Conservation (phyloP, 2,888 invertebrate genomes). For the Phengaris arion region DNA sequence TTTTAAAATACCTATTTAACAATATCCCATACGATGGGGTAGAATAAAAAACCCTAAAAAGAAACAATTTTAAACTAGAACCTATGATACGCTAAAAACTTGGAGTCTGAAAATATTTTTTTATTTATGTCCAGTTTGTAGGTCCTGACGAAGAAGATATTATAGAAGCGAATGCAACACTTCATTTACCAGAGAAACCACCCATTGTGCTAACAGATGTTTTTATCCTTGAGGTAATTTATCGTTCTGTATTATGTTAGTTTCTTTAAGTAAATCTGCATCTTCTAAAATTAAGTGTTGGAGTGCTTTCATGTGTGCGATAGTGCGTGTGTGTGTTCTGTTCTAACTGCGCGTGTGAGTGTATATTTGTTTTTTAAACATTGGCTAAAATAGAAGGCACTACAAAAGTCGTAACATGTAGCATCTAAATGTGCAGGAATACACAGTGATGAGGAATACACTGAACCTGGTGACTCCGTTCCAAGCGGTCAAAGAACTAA, state of each 20-base stretch:
- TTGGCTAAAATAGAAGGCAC: too few species aligned
- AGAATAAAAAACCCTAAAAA: too few species aligned
- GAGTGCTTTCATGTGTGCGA: too few species aligned
- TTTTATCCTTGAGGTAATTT: conserved; percentile 64
- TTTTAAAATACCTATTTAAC: too few species aligned
- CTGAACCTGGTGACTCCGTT: conserved; percentile 78
- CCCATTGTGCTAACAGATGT: conserved; percentile 71
- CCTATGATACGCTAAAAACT: too few species aligned
- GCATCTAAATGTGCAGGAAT: conserved; percentile 51
- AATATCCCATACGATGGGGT: too few species aligned
- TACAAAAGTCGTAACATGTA: too few species aligned
- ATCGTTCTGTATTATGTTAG: not conserved
- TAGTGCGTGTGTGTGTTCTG: too few species aligned
- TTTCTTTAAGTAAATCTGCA: not conserved
- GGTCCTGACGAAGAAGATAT: conserved; percentile 66
- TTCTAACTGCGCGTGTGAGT: too few species aligned
- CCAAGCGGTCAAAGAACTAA: conserved; percentile 66
- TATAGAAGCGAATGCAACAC: conserved; percentile 64
- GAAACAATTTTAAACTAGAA: too few species aligned
- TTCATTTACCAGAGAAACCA: conserved; percentile 62
- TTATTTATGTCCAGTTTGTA: conserved; percentile 54
- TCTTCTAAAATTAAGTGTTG: not conserved
- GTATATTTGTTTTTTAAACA: too few species aligned
- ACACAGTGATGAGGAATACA: conserved; percentile 77
- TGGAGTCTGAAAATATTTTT: not conserved